Conservation (phyloP, 2,113 vertebrate species). For the Climacteris rufus region DNA sequence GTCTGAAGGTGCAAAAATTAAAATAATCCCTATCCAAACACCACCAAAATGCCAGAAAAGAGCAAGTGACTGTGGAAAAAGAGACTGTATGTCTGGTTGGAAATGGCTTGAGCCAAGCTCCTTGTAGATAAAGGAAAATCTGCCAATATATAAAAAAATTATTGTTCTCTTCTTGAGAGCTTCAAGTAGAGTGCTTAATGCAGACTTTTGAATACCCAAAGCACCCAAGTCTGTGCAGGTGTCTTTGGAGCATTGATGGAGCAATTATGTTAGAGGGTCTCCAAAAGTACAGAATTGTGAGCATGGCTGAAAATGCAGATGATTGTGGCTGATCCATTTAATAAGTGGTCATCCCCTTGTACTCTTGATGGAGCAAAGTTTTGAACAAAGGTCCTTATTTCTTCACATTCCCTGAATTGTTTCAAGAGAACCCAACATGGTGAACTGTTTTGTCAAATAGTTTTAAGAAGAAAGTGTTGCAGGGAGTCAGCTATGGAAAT, state of each 20-base stretch:
- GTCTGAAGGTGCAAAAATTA: background rate
- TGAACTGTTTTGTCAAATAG: background rate
- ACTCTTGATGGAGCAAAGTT: background rate
- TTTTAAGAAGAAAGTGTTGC: background rate
- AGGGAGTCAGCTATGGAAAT: background rate
- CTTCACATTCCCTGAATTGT: background rate
- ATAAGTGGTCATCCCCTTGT: background rate
- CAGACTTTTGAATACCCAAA: background rate
- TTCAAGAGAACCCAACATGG: background rate
- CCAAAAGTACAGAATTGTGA: background rate
- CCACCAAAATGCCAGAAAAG: background rate
- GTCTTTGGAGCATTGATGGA: background rate
- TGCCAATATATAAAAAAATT: background rate
- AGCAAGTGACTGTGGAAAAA: background rate
- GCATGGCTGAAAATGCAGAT: constrained; percentile 12
- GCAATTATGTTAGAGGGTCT: background rate
- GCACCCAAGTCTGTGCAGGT: background rate
- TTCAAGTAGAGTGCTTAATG: constrained; percentile 9
- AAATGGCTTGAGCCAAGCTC: background rate
- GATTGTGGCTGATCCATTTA: background rate
- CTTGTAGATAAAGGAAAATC: background rate
- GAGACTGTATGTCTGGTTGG: background rate
- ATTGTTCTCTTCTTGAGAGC: background rate
- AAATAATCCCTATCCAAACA: background rate
- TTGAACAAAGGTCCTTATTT: constrained; percentile 14